Percentiles rank a stretch among this genome's conserved stretches.
These are phyloP conservation scores for Scaptomyza flava DNA, from an alignment of 2,888 invertebrate species.

Conservation along the genomic window DNA sequence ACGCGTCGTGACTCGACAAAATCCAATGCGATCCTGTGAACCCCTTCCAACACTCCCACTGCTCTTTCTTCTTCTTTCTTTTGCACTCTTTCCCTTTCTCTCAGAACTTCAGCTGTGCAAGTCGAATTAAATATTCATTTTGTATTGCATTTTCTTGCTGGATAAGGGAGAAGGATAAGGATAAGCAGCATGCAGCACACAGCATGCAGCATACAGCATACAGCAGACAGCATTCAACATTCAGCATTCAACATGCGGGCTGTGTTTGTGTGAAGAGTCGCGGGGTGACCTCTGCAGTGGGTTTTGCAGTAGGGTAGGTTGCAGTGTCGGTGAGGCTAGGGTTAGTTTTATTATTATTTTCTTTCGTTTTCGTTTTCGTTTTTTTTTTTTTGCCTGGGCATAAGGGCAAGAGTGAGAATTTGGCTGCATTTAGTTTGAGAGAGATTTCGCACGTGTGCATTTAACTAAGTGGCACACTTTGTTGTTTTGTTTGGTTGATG, in stretches of 20 bases:
- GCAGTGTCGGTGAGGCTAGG: background rate
- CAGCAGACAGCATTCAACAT: background rate
- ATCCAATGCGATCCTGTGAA: constrained; percentile 16
- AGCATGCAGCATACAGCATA: background rate
- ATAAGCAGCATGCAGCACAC: background rate
- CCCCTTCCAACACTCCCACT: background rate
- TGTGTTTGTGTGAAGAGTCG: background rate
- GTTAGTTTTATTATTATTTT: background rate
- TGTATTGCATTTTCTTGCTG: constrained; percentile 71
- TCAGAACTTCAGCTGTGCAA: constrained; percentile 9
- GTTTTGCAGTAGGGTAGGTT: background rate
- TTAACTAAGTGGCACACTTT: constrained; percentile 69
- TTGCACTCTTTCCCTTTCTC: background rate
- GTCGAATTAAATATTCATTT: constrained; percentile 73
- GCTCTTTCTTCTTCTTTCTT: background rate
- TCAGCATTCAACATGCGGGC: constrained; percentile 18
- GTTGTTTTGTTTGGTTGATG: constrained; percentile 12
- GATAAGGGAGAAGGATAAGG: constrained; percentile 5
- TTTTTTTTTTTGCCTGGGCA: constrained; percentile 7
- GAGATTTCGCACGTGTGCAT: constrained; percentile 80
- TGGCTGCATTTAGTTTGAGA: constrained; percentile 71
- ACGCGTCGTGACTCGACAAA: constrained; percentile 52
- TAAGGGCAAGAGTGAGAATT: constrained; percentile 22
- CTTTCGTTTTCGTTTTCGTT: too few species aligned
- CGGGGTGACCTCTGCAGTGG: background rate